Conservation (phyloP, 2,113 vertebrate genomes). For the Esox niger region DNA sequence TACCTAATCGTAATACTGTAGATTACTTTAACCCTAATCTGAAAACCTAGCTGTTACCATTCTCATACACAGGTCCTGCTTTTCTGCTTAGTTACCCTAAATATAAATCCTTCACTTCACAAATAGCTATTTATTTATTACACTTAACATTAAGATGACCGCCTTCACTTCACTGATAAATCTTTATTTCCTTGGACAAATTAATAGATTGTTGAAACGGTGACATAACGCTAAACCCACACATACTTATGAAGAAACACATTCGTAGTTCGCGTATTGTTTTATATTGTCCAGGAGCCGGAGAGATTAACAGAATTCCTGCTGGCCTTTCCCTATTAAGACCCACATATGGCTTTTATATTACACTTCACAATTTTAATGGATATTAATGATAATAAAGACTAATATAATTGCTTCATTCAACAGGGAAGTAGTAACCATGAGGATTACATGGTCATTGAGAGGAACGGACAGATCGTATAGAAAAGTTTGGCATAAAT, state of each 20-base stretch:
- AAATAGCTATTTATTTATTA: too few relatives aligned
- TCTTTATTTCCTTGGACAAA: too few relatives aligned
- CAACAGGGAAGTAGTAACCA: constrained; percentile 16
- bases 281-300: constrained; percentile 9
- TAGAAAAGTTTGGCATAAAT: constrained; percentile 26
- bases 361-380: constrained; percentile 28
- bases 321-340: constrained; percentile 16
- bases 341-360: constrained; percentile 34
- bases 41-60: too few relatives aligned
- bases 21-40: constrained; percentile 12
- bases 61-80: too few relatives aligned
- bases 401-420: constrained; percentile 21
- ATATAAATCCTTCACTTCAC: too few relatives aligned
- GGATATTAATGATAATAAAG: constrained; percentile 36
- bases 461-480: constrained; percentile 9
- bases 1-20: too few relatives aligned
- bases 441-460: constrained; percentile 32
- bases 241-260: background rate
- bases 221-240: background rate
- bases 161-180: too few relatives aligned
- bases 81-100: too few relatives aligned
- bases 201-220: too few relatives aligned
- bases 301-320: constrained; percentile 12
- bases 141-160: too few relatives aligned
- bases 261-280: constrained; percentile 5